Evolutionary conservation across 2,113 vertebrate species (phyloP).

Genomic region (Amphiprion ocellaris): DNA sequence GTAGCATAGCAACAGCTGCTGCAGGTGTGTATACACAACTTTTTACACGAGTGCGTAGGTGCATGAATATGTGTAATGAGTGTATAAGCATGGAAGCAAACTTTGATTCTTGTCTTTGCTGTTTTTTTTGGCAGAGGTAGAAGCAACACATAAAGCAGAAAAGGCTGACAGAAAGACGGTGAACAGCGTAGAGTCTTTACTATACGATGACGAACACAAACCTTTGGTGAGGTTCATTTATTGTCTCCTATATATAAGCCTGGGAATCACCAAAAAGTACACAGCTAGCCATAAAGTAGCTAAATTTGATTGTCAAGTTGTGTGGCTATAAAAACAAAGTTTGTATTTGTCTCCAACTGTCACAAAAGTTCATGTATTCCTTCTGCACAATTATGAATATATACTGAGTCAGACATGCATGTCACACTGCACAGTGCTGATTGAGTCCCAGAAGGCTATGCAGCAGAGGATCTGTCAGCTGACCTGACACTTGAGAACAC

Average conservation of each 20-base stretch:
- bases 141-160: constrained; percentile 41
- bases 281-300: not conserved
- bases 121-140: constrained; percentile 59
- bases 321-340: not conserved
- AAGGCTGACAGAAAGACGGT: constrained; percentile 36
- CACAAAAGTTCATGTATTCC: not conserved
- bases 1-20: constrained; percentile 9
- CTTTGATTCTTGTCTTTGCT: constrained; percentile 7
- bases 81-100: not conserved
- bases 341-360: not conserved
- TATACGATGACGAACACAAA: constrained; percentile 58
- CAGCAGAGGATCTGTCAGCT: constrained; percentile 19
- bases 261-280: not conserved
- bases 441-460: constrained; percentile 5
- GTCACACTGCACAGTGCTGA: constrained; percentile 9
- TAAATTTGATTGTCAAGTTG: not conserved
- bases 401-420: not conserved
- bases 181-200: constrained; percentile 31
- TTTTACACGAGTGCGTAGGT: not conserved
- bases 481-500: constrained; percentile 56
- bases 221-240: constrained; percentile 72
- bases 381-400: constrained; percentile 6
- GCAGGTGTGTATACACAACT: constrained; percentile 66
- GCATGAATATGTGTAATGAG: not conserved
- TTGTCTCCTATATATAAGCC: not conserved